Conservation (phyloP, 2,888 invertebrate species). For the Bimastos eiseni region DNA sequence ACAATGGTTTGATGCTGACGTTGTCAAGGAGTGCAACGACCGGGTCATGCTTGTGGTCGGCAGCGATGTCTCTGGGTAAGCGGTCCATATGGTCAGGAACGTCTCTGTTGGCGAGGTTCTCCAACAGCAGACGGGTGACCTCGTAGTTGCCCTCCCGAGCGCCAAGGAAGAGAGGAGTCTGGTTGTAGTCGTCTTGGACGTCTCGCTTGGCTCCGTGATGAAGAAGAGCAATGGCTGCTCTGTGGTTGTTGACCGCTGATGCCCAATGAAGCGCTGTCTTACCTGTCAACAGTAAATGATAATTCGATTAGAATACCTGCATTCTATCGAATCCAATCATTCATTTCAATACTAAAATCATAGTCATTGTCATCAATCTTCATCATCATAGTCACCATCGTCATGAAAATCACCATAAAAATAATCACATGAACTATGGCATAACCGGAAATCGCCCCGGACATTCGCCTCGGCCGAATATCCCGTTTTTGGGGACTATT, state of each 20-base stretch:
- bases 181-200: slow-evolving; percentile 95
- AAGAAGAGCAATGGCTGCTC: slow-evolving; percentile 82
- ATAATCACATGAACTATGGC: no score
- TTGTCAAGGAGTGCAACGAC: slow-evolving; percentile 83
- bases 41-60: slow-evolving; percentile 87
- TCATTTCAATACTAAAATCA: no score
- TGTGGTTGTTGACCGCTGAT: slow-evolving; percentile 92
- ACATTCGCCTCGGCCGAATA: no score
- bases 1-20: neutral
- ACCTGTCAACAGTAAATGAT: slow-evolving; percentile 50
- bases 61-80: slow-evolving; percentile 87
- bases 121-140: slow-evolving; percentile 85
- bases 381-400: no score
- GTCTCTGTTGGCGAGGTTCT: slow-evolving; percentile 90
- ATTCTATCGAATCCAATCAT: no score
- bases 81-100: slow-evolving; percentile 98
- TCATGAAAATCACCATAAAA: no score
- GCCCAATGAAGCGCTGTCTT: slow-evolving; percentile 98
- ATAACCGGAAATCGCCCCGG: no score
- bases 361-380: no score
- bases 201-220: slow-evolving; percentile 93
- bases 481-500: no score
- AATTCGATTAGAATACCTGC: no score
- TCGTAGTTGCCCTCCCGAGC: slow-evolving; percentile 91
- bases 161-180: slow-evolving; percentile 93